phyloP scores from a whole-genome alignment of 2,888 invertebrate genomes.

The Leucophora obtusa region DNA sequence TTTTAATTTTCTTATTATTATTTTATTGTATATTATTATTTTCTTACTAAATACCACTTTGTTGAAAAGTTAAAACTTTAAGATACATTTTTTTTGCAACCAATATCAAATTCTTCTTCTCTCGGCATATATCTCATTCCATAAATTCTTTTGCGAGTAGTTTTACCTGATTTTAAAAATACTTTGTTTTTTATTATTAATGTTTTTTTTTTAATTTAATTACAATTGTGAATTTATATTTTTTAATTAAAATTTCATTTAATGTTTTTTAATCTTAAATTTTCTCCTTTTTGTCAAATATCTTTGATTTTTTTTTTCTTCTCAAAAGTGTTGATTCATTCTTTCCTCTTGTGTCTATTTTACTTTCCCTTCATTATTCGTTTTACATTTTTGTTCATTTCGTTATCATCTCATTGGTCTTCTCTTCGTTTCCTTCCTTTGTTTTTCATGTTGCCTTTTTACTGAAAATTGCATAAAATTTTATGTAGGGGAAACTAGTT shows the following conservation, averaged over 20 bases:
- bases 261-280: neutral
- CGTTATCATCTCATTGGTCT: constrained; percentile 16
- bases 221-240: neutral
- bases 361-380: constrained; percentile 44
- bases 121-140: no score
- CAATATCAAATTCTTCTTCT: no score
- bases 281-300: neutral
- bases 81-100: no score
- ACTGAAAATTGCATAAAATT: constrained; percentile 54
- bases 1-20: no score
- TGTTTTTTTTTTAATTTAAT: neutral
- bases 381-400: constrained; percentile 36
- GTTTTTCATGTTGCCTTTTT: constrained; percentile 24
- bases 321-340: constrained; percentile 56
- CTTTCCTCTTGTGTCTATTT: constrained; percentile 38
- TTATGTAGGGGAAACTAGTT: constrained; percentile 29
- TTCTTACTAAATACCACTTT: no score
- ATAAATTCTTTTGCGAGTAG: no score
- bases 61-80: no score
- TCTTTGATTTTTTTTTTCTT: constrained; percentile 14
- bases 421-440: constrained; percentile 26
- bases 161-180: no score
- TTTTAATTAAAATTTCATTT: neutral
- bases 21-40: no score
- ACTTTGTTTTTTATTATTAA: neutral